These are phyloP conservation scores for Osmoderma eremita DNA, from an alignment of 2,888 invertebrate species.

Conservation along the genomic window DNA sequence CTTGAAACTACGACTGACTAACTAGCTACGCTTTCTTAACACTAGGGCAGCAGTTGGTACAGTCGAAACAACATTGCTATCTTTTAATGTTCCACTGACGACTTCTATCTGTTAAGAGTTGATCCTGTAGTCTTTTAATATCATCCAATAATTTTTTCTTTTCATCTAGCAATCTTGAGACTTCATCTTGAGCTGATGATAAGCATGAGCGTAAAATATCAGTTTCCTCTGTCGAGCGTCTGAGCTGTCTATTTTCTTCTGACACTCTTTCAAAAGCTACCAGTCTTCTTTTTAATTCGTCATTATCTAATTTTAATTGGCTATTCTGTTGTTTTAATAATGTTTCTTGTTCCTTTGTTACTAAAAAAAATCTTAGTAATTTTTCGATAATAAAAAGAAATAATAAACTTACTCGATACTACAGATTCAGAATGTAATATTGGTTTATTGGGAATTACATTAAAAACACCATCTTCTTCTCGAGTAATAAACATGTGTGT, in stretches of 20 bases:
- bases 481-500: constrained; percentile 77
- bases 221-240: constrained; percentile 68
- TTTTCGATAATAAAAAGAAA: neutral
- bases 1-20: constrained; percentile 46
- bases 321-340: constrained; percentile 64
- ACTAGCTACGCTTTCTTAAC: constrained; percentile 53
- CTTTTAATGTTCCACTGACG: constrained; percentile 69
- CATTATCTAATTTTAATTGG: constrained; percentile 71
- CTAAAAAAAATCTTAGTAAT: constrained; percentile 17
- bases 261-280: constrained; percentile 69
- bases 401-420: constrained; percentile 45
- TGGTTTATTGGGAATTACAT: constrained; percentile 70
- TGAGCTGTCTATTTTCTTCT: constrained; percentile 69
- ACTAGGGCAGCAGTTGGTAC: constrained; percentile 71
- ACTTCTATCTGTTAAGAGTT: constrained; percentile 59
- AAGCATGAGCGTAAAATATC: constrained; percentile 70
- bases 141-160: constrained; percentile 78
- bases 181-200: constrained; percentile 79
- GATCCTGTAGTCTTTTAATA: constrained; percentile 74
- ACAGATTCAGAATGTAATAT: constrained; percentile 42
- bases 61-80: constrained; percentile 78
- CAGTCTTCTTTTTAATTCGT: constrained; percentile 71
- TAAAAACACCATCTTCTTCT: constrained; percentile 78
- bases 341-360: constrained; percentile 41
- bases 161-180: constrained; percentile 75